Evolutionary conservation across 1,140 invertebrate genomes (phyloP).

Genomic region (Meloidogyne chitwoodi): DNA sequence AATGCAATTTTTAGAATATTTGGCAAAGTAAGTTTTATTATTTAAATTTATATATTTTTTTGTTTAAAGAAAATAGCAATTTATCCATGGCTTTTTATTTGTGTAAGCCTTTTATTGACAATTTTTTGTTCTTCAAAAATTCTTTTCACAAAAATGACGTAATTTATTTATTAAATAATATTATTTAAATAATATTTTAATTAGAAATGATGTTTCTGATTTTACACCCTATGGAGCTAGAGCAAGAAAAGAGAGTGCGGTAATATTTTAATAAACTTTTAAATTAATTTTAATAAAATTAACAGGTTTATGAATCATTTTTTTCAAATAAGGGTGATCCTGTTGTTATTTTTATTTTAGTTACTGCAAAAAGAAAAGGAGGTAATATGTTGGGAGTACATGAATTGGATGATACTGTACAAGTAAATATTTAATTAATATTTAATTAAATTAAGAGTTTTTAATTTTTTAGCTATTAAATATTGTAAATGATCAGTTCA

Average conservation of each 20-base stretch:
- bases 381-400: constrained; percentile 54
- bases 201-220: constrained; percentile 53
- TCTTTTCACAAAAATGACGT: constrained; percentile 28
- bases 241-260: constrained; percentile 47
- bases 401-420: constrained; percentile 51
- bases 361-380: constrained; percentile 47
- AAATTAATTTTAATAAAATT: constrained; percentile 10
- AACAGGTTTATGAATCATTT: constrained; percentile 50
- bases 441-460: background rate
- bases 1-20: constrained; percentile 25
- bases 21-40: constrained; percentile 16
- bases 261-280: constrained; percentile 16
- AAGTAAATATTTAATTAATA: constrained; percentile 41
- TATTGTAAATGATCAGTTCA: constrained; percentile 45
- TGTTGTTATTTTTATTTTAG: constrained; percentile 49
- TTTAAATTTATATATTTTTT: background rate
- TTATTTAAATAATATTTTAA: too few relatives aligned
- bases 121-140: constrained; percentile 31
- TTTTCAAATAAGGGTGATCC: constrained; percentile 57
- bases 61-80: constrained; percentile 1
- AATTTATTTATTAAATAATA: background rate
- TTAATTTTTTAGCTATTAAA: constrained; percentile 44
- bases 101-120: constrained; percentile 24
- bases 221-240: constrained; percentile 52
- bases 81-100: constrained; percentile 21